Base-by-base conservation (phyloP, 1,140 invertebrate genomes). In the Asbolus verrucosus region DNA sequence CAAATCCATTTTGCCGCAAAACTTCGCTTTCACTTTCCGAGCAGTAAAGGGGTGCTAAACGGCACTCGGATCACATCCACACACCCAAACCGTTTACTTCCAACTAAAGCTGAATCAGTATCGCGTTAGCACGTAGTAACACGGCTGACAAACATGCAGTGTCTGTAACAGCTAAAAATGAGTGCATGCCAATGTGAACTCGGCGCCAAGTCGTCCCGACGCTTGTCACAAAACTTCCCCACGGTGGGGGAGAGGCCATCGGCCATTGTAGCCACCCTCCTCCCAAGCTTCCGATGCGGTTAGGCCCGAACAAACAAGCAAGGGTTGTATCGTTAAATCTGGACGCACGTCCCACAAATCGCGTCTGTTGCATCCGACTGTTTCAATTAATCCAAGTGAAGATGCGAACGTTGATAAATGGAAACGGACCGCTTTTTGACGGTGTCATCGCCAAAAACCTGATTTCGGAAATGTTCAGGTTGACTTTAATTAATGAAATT, bases 151-250 rank as follows among this genome's bases (percentile, higher is more conserved):
- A 36, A n/a, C 33, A 50, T 50, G 21, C 43, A 50, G 43, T 50
- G 16, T 50, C 43, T 50, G 43, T 18, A 21, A 50, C 27, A n/a
- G 21, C 46, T 54, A 27, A 54, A 54, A 54, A 54, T 27, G 46
- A 54, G 46, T 54, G 21, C 46, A 54, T 54, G 46, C 46, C 46
- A 21, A 54, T 54, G 46, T 54, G 46, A 54, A 54, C 46, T 24
- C 31, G 69, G 38, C 72, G 69, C 72, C 69, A 60, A 43, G 39
- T 14, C 70, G 72, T 72, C 72, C 65, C 69, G 72, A 72, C 72
- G 72, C 41, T 50, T 61, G 69, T 74, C 72, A 74, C 72, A 62
- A 63, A 74, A 74, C 72, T 74, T 74, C 67, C 72, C 72, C 69
- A 43, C 65, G 24, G 33, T 31, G 27, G 60, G 36, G 62, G 33